Evolutionary conservation across 2,797 vertebrate species (phyloP), one percentile per base, ranked within the genome.

Genomic region (Microctenopoma steveboyesi): DNA sequence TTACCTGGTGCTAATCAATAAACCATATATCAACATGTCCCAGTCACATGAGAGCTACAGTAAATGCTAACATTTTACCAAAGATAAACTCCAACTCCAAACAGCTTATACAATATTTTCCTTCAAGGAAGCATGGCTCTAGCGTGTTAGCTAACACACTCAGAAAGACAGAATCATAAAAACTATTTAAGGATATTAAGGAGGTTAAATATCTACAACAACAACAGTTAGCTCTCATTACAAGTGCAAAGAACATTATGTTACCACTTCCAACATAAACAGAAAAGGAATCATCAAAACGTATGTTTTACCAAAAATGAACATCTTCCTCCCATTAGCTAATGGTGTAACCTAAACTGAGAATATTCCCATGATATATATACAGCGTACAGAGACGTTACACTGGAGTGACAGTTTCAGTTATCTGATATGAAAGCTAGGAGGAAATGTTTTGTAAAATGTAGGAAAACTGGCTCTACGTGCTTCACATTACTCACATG

Each of bases 401-500:
- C 59, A 69, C 68, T 66, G 39, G 18, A 12, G 52, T 57, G 48
- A 69, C 50, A 69, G 59, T 69, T 71, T 69, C 66, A 72, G 64
- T 33, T 69, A 50, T 66, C 9, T 42, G 25, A 47, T 39, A 58
- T 40, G 42, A 51, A 52, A 56, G 69, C 65, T 10, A n/a, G 52
- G 30, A 72, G 52, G 57, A 83, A 86, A 74, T 2, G 14, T 33
- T 64, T 64, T 76, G 66, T 0, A 81, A 84, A 91, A 93, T 92
- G 89, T 58, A 47, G 86, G 28, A 78, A 81, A 91, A 92, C 92
- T 58, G 86, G 86, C 70, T 72, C 5, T 65, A 60, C 30, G 67
- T 72, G 57, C 45, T 59, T 79, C 4, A 51, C 78, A 86, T 83
- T 73, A 53, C 74, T 71, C 64, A 64, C 71, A 84, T 58, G 61